These are phyloP conservation scores for Mola mola DNA, from an alignment of 2,113 vertebrate species.

Conservation along the genomic window DNA sequence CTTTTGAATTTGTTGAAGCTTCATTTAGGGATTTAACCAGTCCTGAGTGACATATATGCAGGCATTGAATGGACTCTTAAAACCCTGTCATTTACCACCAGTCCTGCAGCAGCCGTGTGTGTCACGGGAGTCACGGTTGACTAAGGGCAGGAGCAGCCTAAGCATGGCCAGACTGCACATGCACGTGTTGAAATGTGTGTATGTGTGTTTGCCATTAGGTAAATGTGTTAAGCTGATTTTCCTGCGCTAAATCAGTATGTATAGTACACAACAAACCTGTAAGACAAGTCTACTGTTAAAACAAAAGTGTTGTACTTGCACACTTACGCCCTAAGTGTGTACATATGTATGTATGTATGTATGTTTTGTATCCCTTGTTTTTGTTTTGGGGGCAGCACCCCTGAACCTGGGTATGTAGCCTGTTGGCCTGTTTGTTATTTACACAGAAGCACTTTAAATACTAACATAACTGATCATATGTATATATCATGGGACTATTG, in stretches of 20 bases:
- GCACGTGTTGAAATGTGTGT: slow-evolving; percentile 22
- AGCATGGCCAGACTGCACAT: slow-evolving; percentile 52
- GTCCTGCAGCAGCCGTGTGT: slow-evolving; percentile 18
- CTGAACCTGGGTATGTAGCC: no score
- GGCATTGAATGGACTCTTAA: slow-evolving; percentile 1
- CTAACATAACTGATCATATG: neutral
- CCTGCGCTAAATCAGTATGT: slow-evolving; percentile 11
- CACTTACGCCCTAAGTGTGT: neutral
- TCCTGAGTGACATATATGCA: slow-evolving; percentile 6
- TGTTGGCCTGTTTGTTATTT: no score
- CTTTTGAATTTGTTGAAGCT: slow-evolving; percentile 1
- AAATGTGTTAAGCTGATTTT: slow-evolving; percentile 12
- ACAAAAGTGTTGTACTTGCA: neutral
- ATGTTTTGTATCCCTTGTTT: no score
- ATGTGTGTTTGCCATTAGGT: neutral
- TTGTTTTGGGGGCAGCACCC: no score
- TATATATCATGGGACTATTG: neutral
- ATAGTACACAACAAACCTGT: neutral
- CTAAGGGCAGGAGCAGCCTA: slow-evolving; percentile 57
- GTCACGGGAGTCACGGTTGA: slow-evolving; percentile 74
- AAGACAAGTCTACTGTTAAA: neutral
- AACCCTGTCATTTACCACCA: slow-evolving; percentile 29
- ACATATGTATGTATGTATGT: neutral
- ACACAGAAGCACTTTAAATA: no score
- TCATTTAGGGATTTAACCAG: slow-evolving; percentile 19